A percentile compares a stretch with the other conserved stretches of the same genome.
Conservation (phyloP, 2,113 vertebrate genomes). For the Archocentrus centrarchus region DNA sequence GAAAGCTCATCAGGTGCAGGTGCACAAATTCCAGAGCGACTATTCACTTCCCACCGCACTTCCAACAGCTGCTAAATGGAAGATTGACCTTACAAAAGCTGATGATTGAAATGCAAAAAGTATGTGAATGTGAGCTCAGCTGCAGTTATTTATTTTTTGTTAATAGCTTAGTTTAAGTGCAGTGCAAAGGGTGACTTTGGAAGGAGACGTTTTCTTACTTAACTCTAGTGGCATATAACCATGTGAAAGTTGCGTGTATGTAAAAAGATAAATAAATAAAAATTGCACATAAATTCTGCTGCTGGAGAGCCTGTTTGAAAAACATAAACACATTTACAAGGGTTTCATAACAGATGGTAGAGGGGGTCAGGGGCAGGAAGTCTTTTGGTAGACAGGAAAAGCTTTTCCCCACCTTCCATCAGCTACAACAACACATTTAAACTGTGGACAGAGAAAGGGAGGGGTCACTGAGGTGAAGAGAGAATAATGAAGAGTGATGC, state of each 20-base stretch:
- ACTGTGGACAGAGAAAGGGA: constrained; percentile 30
- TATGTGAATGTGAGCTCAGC: background rate
- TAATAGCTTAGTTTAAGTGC: background rate
- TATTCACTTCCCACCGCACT: accelerated
- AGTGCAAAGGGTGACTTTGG: background rate
- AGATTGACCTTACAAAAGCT: background rate
- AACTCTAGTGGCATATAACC: background rate
- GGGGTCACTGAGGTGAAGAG: constrained; percentile 43
- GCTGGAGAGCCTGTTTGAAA: background rate
- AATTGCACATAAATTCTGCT: background rate
- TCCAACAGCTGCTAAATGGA: background rate
- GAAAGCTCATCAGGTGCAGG: constrained; percentile 5
- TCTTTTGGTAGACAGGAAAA: constrained; percentile 62
- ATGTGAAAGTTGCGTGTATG: background rate
- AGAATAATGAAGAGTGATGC: constrained; percentile 24
- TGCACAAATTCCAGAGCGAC: background rate
- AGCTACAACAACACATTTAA: constrained; percentile 44
- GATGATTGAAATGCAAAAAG: constrained; percentile 1
- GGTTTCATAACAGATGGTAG: constrained; percentile 6
- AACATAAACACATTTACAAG: constrained; percentile 16
- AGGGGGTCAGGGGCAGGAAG: constrained; percentile 61
- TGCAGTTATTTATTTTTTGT: background rate
- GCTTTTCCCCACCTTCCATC: constrained; percentile 62
- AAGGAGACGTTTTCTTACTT: background rate
- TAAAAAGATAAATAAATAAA: background rate